Conservation (phyloP, 2,113 vertebrate species). For the Tetrax tetrax region DNA sequence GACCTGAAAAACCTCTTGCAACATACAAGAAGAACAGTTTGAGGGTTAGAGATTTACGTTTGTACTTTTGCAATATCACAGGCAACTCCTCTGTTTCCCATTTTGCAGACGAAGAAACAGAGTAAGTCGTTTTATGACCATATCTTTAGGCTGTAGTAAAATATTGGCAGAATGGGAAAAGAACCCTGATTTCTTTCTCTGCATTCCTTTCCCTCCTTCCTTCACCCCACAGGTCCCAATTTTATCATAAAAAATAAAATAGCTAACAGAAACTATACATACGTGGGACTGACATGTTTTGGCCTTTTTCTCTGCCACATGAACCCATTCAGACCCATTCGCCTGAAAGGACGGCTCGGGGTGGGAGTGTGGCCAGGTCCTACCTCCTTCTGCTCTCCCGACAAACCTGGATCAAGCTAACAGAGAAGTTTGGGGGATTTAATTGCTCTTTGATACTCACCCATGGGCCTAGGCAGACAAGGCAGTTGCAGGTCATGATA, state of each 20-base stretch:
- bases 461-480: background rate
- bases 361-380: background rate
- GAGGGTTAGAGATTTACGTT: background rate
- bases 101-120: background rate
- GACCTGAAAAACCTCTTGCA: background rate
- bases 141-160: background rate
- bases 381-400: background rate
- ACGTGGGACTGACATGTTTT: background rate
- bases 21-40: background rate
- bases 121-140: background rate
- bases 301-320: background rate
- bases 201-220: background rate
- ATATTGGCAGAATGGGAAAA: background rate
- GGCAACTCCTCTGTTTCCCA: background rate
- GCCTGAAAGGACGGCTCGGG: rapidly evolving
- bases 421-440: background rate
- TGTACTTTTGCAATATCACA: background rate
- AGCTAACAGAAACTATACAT: background rate
- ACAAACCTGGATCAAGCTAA: background rate
- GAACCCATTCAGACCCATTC: background rate
- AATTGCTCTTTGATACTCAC: background rate
- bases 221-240: background rate
- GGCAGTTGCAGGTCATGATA: background rate
- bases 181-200: background rate
- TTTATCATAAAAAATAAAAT: background rate